Evolutionary conservation across 2,797 vertebrate genomes (phyloP), one percentile per base, ranked within the genome.

Genomic region (Tympanoctomys barrerae): DNA sequence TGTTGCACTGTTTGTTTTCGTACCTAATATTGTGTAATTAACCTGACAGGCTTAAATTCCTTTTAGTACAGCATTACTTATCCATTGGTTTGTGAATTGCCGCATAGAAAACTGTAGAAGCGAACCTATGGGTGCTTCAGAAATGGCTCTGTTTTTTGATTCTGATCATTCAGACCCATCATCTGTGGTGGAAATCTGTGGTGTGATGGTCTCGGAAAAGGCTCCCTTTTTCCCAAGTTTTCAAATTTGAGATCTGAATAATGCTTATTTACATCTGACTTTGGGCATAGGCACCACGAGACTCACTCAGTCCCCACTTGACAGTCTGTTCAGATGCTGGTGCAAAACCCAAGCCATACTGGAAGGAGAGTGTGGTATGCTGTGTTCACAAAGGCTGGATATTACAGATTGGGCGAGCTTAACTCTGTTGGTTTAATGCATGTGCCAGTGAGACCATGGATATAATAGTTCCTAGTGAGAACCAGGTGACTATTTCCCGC

Each of bases 1-100:
- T 99, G 99, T 99, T 98, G 99, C 99, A 96, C 99, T 98, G 99
- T 99, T 99, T 99, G 98, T 99, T 99, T 97, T 97, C 95, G 98
- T 98, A 98, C 98, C 98, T 98, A 98, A 98, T 98, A 98, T 97
- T 98, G 97, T 99, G 98, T 98, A 97, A 98, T 98, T 99, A 99
- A 98, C 98, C 98, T 96, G 98, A 97, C 98, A 98, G 98, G 98
- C 97, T 96, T 97, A 95, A 91, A 95, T 97, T 97, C 96, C 97
- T 97, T 8, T 0, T 97, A 98, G 98, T 87, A 94, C 96, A 98
- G 97, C 97, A 77, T 94, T 96, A 77, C 78, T 97, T 96, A 96
- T 85, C 96, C 97, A 89, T 96, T 96, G 97, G 95, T 94, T 92
- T 96, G 93, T 94, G 97, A 96, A 89, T 68, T 78, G 59, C 94